A percentile compares a stretch with the other conserved stretches of the same genome.
These are phyloP conservation scores for Saccostrea cuccullata DNA, from an alignment of 1,140 invertebrate species.

Conservation along the genomic window DNA sequence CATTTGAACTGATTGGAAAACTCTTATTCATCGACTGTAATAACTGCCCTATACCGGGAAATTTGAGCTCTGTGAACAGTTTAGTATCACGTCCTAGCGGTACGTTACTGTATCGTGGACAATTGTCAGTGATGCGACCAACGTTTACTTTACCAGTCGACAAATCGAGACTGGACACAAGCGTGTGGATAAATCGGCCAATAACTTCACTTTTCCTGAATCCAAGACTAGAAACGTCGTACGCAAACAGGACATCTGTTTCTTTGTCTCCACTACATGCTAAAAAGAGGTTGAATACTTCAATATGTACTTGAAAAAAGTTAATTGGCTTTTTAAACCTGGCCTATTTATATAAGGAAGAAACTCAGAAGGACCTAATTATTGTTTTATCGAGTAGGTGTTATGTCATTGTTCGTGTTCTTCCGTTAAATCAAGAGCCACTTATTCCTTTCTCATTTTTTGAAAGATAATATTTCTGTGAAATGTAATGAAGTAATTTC, in stretches of 20 bases:
- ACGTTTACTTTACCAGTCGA: constrained; percentile 50
- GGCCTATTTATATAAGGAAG: background rate
- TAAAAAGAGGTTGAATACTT: constrained; percentile 33
- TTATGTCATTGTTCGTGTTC: background rate
- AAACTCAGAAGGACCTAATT: background rate
- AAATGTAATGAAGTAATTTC: no score
- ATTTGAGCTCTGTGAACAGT: constrained; percentile 54
- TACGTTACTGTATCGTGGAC: constrained; percentile 55
- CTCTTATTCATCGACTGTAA: constrained; percentile 46
- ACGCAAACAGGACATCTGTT: constrained; percentile 62
- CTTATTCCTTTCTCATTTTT: background rate
- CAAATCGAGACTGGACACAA: constrained; percentile 51
- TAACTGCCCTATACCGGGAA: constrained; percentile 56
- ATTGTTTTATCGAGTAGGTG: background rate
- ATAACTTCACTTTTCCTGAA: constrained; percentile 56
- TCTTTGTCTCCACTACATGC: constrained; percentile 51
- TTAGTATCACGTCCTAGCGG: constrained; percentile 46
- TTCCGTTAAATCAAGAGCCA: background rate
- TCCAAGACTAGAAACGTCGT: constrained; percentile 61
- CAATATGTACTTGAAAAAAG: no score
- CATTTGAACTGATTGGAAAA: constrained; percentile 50
- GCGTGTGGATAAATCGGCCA: constrained; percentile 60
- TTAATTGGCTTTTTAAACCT: background rate
- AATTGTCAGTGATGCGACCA: constrained; percentile 60
- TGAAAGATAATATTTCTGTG: background rate